Base-by-base conservation (phyloP, 2,888 invertebrate species). In the Thymelicus lineola region DNA sequence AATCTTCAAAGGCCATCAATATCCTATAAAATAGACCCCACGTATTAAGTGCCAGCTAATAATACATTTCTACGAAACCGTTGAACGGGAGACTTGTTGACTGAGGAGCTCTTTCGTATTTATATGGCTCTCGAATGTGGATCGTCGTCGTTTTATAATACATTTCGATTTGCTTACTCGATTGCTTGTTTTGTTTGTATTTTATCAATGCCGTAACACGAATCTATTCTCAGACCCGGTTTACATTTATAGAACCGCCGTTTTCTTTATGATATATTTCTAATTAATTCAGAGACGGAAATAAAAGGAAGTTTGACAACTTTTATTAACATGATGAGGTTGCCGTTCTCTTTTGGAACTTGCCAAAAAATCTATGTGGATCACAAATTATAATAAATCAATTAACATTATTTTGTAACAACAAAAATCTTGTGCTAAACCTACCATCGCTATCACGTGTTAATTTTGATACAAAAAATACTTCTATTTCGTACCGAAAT, bases 71-170 rank as follows among this genome's bases (percentile, higher is more conserved):
- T 50, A 50, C 48, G 48, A 36, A 62, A 50, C 15, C 48, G n/a
- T 48, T 36, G n/a, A 62, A 62, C 36, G 50, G 10, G 28, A 15
- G n/a, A 62, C 15, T 62, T 62, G 35, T 50, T 50, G 62, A 62
- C 48, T 60, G 38, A 46, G 36, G 36, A 46, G 46, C 66, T 46
- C 7, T 15, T 15, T 48, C 48, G 28, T 66, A 35, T 66, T 66
- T 46, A 36, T 66, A 46, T 66, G 35, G 58, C 58, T 66, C 65
- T 66, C 17, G 36, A 48, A 66, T 66, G 58, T 58, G 55, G 38
- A 55, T 17, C 35, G 42, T 15, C 17, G 17, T 50, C 48, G 17
- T 17, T 50, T 48, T 17, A n/a, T n/a, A n/a, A n/a, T n/a, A 50
- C 17, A 50, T 50, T 50, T 50, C 48, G 17, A 48, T 0, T 45